Base-by-base conservation (phyloP, 2,113 vertebrate genomes). In the Semicossyphus pulcher region DNA sequence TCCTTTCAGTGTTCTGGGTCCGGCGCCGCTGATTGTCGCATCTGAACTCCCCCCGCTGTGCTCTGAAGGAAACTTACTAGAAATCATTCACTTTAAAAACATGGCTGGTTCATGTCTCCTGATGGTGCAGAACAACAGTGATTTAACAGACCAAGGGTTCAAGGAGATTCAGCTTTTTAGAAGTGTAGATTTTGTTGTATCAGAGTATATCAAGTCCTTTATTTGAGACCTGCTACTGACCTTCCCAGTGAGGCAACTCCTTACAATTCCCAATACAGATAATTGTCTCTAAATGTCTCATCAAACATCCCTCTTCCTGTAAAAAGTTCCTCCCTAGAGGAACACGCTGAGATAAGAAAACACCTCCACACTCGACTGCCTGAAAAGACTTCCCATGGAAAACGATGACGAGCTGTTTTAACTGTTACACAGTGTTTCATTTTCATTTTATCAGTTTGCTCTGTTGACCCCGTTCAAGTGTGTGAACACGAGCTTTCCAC, bases 331-430 rank as follows among this genome's bases (percentile, higher is more conserved):
- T 67, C 31, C 36, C 67, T 12, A 51, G 7, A 66, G 11, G 28
- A 62, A 60, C 21, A 58, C 28, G 29, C 7, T 39, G 7, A 86
- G 69, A 84, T 63, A 77, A 76, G 37, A 51, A 65, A 66, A 71
- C 12, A 29, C 45, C 12, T 48, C 25, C 23, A 63, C n/a, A 63
- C 59, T 36, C 37, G 12, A 44, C 39, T 51, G 57, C 26, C 14
- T 11, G 61, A 48, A 75, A 29, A 68, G 7, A 26, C 18, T 74
- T 85, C 14, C 29, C 31, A 62, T 39, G 29, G 71, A 81, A 76
- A 81, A 60, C 44, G 63, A 77, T 65, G 71, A 84, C 14, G 2
- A 32, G 44, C 31, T 25, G 45, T 53, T 61, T 51, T 48, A 34
- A 29, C 23, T 15, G 31, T 48, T 29, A 61, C 34, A 0, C 3